Evolutionary conservation across 2,113 vertebrate genomes (phyloP).

Genomic region (Otolemur garnettii): DNA sequence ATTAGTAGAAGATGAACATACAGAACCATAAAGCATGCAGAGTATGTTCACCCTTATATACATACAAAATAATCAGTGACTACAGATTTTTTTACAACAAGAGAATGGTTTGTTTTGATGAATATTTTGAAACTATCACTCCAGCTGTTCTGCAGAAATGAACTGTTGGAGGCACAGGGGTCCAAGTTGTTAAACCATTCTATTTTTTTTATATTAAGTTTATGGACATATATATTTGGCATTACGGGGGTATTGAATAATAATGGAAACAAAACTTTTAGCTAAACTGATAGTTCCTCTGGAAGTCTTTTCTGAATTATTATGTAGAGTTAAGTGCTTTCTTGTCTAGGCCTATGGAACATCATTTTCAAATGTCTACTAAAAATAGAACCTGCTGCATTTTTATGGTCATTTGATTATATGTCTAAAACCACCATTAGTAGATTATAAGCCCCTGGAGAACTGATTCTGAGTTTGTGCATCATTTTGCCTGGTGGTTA

Average conservation of each 20-base stretch:
- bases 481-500: conserved; percentile 53
- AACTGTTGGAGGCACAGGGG: background rate
- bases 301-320: conserved; percentile 68
- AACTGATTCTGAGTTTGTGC: conserved; percentile 54
- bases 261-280: conserved; percentile 67
- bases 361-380: conserved; percentile 70
- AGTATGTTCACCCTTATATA: background rate
- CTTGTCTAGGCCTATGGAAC: conserved; percentile 21
- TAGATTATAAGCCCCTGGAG: conserved; percentile 18
- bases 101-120: background rate
- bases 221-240: conserved; percentile 27
- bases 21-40: background rate
- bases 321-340: conserved; percentile 72
- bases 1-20: background rate
- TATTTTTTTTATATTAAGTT: conserved; percentile 28
- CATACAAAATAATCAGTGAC: background rate
- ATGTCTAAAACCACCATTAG: conserved; percentile 66
- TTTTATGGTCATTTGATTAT: conserved; percentile 74
- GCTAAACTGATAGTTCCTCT: conserved; percentile 65
- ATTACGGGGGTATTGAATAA: conserved; percentile 62
- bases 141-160: background rate
- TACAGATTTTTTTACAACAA: background rate
- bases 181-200: background rate
- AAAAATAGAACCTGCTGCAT: conserved; percentile 61
- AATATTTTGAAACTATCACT: background rate